phyloP scores from a whole-genome alignment of 2,113 vertebrate species.

The Glaucidium brasilianum region DNA sequence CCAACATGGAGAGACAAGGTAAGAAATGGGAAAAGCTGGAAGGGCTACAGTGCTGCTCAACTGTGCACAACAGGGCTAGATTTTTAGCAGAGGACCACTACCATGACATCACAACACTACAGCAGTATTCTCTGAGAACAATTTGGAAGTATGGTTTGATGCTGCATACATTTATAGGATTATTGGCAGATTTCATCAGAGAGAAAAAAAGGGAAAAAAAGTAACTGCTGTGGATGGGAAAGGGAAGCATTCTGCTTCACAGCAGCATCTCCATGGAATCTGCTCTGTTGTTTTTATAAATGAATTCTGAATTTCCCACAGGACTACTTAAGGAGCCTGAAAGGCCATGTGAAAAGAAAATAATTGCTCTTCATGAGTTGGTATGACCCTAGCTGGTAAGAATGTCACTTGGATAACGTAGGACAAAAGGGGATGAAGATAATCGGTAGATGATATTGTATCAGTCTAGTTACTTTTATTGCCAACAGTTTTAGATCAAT shows the following conservation, averaged over 20 bases:
- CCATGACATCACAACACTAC: rapidly evolving
- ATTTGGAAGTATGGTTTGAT: not conserved
- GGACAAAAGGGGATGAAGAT: not conserved
- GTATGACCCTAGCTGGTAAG: not conserved
- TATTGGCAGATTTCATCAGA: not conserved
- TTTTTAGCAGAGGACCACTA: not conserved
- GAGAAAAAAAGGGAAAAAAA: not conserved
- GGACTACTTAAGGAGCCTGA: not conserved
- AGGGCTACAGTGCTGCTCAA: not conserved
- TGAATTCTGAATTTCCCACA: not conserved
- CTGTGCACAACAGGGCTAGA: not conserved
- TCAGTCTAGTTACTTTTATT: not conserved
- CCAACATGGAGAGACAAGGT: not conserved
- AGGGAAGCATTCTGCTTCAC: not conserved
- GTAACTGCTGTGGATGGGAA: not conserved
- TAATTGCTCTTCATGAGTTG: not conserved
- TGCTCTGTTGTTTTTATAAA: not conserved
- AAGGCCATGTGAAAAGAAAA: not conserved
- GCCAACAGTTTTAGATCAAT: not conserved
- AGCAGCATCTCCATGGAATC: not conserved
- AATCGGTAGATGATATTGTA: not conserved
- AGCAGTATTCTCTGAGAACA: not conserved
- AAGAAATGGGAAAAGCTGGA: not conserved
- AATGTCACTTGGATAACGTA: not conserved
- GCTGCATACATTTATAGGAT: not conserved